phyloP scores from a whole-genome alignment of 1,140 invertebrate species.

The Rhizoglyphus robini region DNA sequence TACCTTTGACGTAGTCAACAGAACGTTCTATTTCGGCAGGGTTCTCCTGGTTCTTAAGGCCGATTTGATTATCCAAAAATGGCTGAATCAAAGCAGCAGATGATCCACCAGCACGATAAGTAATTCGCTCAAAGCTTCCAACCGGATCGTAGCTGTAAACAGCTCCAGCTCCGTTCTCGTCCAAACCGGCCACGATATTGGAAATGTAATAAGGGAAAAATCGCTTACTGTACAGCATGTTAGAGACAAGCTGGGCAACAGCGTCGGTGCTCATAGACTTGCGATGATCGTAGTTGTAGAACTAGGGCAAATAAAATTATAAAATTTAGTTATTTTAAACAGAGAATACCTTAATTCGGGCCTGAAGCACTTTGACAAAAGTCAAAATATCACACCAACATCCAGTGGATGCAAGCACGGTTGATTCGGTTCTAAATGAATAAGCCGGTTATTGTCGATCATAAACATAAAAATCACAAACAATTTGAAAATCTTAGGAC shows the following conservation, averaged over 20 bases:
- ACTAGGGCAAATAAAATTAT: conserved; percentile 41
- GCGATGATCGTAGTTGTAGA: conserved; percentile 89
- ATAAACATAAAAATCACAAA: background rate
- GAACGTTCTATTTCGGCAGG: conserved; percentile 40
- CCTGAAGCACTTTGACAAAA: conserved; percentile 65
- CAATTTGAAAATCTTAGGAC: conserved; percentile 57
- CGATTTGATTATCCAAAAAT: conserved; percentile 77
- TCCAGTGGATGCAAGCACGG: conserved; percentile 74
- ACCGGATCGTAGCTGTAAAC: conserved; percentile 30
- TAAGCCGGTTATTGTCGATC: background rate
- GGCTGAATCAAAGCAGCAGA: conserved; percentile 64
- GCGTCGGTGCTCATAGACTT: conserved; percentile 83
- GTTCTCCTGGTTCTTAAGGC: conserved; percentile 63
- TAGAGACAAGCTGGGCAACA: conserved; percentile 85
- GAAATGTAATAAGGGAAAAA: conserved; percentile 98
- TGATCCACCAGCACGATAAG: conserved; percentile 68
- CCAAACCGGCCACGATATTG: conserved; percentile 76
- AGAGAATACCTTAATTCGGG: conserved; percentile 57
- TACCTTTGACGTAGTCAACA: conserved; percentile 57
- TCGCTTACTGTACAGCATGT: conserved; percentile 85
- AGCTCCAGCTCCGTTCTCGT: conserved; percentile 40
- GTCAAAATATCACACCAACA: conserved; percentile 98
- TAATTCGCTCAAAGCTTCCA: conserved; percentile 70
- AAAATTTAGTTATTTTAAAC: background rate
- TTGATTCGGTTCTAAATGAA: conserved; percentile 47